phyloP scores from a whole-genome alignment of 2,113 vertebrate genomes.

The Pomatorhinus ruficollis region DNA sequence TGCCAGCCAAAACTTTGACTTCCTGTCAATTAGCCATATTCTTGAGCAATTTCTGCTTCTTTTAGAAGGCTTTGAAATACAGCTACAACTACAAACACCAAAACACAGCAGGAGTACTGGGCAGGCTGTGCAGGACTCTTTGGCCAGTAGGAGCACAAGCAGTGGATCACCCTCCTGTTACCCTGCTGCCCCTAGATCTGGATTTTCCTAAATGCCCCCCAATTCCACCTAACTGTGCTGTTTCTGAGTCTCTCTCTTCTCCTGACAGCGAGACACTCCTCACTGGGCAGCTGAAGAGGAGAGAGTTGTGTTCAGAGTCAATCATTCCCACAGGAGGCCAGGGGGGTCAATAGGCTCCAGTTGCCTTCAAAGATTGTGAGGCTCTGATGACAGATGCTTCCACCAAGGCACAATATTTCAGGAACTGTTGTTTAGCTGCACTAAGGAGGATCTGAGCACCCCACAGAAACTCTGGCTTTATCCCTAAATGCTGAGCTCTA shows the following conservation, averaged over 20 bases:
- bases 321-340: background rate
- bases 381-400: background rate
- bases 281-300: background rate
- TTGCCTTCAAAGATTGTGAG: background rate
- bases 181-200: background rate
- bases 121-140: background rate
- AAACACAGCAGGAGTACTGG: background rate
- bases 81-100: background rate
- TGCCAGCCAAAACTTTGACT: background rate
- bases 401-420: background rate
- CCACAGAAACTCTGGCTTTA: background rate
- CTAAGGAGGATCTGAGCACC: background rate
- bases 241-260: background rate
- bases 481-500: background rate
- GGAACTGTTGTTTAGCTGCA: background rate
- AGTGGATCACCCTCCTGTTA: background rate
- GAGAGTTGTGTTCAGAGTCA: background rate
- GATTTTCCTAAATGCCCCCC: background rate
- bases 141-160: accelerated
- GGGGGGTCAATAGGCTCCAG: background rate
- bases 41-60: background rate
- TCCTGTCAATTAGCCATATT: background rate
- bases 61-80: background rate
- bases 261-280: background rate
- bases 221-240: background rate